Percentiles rank a stretch among this genome's conserved stretches.
These are phyloP conservation scores for Tetrapedia diversipes DNA, from an alignment of 2,888 invertebrate genomes.

Conservation along the genomic window DNA sequence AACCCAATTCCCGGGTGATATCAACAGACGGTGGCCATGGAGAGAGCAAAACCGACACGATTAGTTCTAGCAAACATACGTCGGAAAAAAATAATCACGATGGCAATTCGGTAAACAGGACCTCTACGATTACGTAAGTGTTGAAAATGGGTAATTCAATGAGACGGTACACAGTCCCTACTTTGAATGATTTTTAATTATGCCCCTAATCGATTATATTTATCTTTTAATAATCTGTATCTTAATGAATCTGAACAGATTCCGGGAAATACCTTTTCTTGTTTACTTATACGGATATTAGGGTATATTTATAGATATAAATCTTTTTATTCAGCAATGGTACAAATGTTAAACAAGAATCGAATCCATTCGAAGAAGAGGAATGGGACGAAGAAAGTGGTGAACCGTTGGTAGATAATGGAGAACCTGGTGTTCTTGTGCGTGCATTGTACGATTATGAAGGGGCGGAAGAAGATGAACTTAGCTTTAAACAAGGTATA, in stretches of 20 bases:
- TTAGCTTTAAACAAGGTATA: conserved; percentile 96
- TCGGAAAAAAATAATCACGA: conserved; percentile 80
- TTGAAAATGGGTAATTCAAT: not conserved
- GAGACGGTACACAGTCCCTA: no score
- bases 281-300: not conserved
- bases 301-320: not conserved
- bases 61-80: conserved; percentile 78
- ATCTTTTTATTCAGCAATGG: conserved; percentile 85
- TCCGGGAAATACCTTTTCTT: not conserved
- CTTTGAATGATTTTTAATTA: no score
- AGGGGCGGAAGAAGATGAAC: conserved; percentile 98
- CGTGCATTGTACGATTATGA: conserved; percentile 98
- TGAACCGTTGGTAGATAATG: conserved; percentile 94
- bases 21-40: conserved; percentile 80
- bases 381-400: conserved; percentile 88
- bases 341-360: conserved; percentile 86
- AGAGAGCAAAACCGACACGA: conserved; percentile 82
- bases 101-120: conserved; percentile 83
- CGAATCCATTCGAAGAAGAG: conserved; percentile 94
- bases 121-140: conserved; percentile 87
- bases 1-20: conserved; percentile 82
- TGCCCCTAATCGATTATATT: no score
- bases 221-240: no score
- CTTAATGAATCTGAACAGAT: no score
- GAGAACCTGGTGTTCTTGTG: conserved; percentile 97